Percentiles rank a stretch among this genome's conserved stretches.
These are phyloP conservation scores for Corythornis vintsioides DNA, from an alignment of 2,113 vertebrate genomes.

Conservation along the genomic window DNA sequence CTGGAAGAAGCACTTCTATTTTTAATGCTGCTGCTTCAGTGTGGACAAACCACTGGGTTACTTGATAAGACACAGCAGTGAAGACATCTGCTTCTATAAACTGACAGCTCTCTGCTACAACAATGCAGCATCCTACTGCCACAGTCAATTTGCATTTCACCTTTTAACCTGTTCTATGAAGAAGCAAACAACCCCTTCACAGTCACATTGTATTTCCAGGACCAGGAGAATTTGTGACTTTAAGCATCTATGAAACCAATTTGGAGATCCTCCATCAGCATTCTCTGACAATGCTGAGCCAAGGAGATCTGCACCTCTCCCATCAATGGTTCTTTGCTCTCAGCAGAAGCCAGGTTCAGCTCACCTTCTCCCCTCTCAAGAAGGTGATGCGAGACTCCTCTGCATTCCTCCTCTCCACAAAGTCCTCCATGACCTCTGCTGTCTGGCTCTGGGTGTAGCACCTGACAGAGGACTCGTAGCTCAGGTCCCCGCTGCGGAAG, in stretches of 20 bases:
- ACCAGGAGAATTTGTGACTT: background rate
- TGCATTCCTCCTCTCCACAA: conserved; percentile 86
- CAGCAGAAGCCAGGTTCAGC: background rate
- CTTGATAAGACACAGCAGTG: background rate
- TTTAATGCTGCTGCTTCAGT: background rate
- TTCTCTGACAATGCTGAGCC: background rate
- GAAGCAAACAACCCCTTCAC: background rate
- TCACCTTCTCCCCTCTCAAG: conserved; percentile 91
- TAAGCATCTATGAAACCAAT: background rate
- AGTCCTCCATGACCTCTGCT: conserved; percentile 89
- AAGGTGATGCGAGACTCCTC: conserved; percentile 91
- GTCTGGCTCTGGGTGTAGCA: conserved; percentile 91
- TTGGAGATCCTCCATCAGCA: background rate
- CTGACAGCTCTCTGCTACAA: background rate
- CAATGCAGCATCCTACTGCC: background rate
- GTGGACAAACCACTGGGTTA: background rate
- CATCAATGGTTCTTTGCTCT: background rate
- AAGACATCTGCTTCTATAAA: background rate
- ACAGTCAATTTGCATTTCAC: background rate
- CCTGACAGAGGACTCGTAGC: conserved; percentile 89
- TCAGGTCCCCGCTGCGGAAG: conserved; percentile 88
- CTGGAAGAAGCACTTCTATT: background rate
- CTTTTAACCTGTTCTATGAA: background rate
- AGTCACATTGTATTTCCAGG: rapidly evolving
- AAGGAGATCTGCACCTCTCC: background rate